Evolutionary conservation across 2,113 vertebrate species (phyloP), one percentile per base, ranked within the genome.

Genomic region (Hyperoodon ampullatus): DNA sequence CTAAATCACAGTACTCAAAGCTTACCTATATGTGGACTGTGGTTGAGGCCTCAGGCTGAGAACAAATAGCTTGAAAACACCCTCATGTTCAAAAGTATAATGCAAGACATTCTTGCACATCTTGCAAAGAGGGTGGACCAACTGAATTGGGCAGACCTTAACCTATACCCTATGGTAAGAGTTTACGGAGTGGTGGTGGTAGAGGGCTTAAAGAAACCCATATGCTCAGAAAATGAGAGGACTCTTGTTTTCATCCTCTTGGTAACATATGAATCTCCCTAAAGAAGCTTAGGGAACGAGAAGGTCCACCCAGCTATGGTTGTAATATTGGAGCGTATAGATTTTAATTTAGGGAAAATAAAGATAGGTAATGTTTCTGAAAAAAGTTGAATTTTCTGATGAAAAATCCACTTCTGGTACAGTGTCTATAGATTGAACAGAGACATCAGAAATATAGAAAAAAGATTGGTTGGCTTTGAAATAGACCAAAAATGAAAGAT

Each of bases 341-440:
- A 14, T 88, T 88, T 82, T 77, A 80, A 72, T 42, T 78, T 85
- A 88, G 78, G 61, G 10, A 84, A 90, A 94, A 88, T 83, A 24
- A 88, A 84, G 47, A 50, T 24, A 94, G 33, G 9, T 78, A 23
- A 8, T 66, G 8, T 91, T 93, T 74, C 44, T 71, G 50, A 77
- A 83, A 80, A 80, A 33, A 50, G 14, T 5, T 86, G n/a, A 35
- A 15, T 68, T 93, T 94, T 83, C 82, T 77, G 35, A 71, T 83
- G 30, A 15, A 12, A 75, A 80, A 89, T 44, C 33, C 26, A n/a
- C 21, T 35, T 55, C 44, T 47, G 24, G 35, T 58, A 85, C 1
- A 85, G 16, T 33, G 14, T 58, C 50, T 42, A 68, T 15, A n/a
- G 61, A 55, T 9, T 39, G 55, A 16, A 78, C 5, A 88, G 9